Evolutionary conservation across 2,797 vertebrate species (phyloP).

Genomic region (Anabacerthia variegaticeps): DNA sequence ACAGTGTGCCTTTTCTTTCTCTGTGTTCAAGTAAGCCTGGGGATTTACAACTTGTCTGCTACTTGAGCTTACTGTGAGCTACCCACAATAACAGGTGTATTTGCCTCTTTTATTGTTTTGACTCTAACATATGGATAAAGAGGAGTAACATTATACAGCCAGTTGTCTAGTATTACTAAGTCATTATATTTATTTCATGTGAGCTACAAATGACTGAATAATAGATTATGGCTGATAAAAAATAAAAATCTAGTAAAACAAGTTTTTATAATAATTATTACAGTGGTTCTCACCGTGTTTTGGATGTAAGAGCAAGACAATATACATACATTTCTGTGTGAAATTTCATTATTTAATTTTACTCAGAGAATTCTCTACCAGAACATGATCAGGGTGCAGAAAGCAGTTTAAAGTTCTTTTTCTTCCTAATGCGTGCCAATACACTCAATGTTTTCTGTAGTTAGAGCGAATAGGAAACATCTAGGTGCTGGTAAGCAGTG

Average conservation of each 20-base stretch:
- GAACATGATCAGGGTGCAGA: not conserved
- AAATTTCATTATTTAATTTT: not conserved
- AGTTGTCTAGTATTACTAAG: not conserved
- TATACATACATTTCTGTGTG: not conserved
- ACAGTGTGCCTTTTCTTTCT: not conserved
- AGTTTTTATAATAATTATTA: not conserved
- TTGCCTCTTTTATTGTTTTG: not conserved
- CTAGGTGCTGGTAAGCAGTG: not conserved
- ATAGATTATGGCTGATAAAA: not conserved
- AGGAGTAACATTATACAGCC: not conserved
- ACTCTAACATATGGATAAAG: not conserved
- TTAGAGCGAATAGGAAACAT: not conserved
- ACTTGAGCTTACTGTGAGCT: not conserved
- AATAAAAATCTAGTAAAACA: not conserved
- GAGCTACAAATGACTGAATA: not conserved
- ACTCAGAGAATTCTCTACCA: not conserved
- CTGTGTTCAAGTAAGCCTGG: not conserved
- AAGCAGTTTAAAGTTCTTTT: not conserved
- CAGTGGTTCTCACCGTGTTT: not conserved
- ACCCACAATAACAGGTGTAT: accelerated
- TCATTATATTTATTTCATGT: not conserved
- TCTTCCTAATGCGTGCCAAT: not conserved
- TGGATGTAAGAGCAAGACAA: not conserved
- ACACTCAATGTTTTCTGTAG: not conserved
- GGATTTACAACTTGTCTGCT: not conserved